phyloP scores from a whole-genome alignment of 2,888 invertebrate genomes.

The Lithophane leautieri region DNA sequence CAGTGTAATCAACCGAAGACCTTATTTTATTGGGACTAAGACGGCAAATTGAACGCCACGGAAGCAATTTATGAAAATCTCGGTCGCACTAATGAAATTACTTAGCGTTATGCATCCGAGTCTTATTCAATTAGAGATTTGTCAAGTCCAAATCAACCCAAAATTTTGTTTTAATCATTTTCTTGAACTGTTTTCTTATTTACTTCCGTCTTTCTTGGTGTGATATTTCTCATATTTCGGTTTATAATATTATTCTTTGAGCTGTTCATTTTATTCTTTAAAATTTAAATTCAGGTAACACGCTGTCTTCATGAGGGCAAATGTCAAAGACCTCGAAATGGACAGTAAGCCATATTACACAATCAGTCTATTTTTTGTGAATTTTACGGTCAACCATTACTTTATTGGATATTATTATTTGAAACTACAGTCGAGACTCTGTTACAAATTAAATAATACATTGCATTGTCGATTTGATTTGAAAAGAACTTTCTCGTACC shows the following conservation, averaged over 20 bases:
- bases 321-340: slow-evolving; percentile 43
- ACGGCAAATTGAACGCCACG: neutral
- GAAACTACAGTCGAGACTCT: neutral
- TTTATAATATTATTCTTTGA: neutral
- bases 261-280: neutral
- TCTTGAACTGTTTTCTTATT: neutral
- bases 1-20: neutral
- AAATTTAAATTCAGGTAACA: slow-evolving; percentile 18
- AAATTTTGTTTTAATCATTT: slow-evolving; percentile 5
- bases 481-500: neutral
- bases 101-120: slow-evolving; percentile 26
- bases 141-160: slow-evolving; percentile 1
- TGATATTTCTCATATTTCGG: neutral
- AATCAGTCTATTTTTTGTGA: slow-evolving; percentile 24
- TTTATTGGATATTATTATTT: slow-evolving; percentile 22
- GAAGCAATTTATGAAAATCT: slow-evolving; percentile 11
- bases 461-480: slow-evolving; percentile 18
- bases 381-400: slow-evolving; percentile 45
- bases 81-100: slow-evolving; percentile 41
- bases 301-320: slow-evolving; percentile 10
- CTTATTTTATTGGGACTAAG: neutral
- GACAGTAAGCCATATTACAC: slow-evolving; percentile 23
- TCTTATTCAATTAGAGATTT: slow-evolving; percentile 35
- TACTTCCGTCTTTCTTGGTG: neutral
- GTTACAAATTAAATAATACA: slow-evolving; percentile 34